Evolutionary conservation across 2,797 vertebrate genomes (phyloP), one percentile per base, ranked within the genome.

Genomic region (Eulemur albifrons): DNA sequence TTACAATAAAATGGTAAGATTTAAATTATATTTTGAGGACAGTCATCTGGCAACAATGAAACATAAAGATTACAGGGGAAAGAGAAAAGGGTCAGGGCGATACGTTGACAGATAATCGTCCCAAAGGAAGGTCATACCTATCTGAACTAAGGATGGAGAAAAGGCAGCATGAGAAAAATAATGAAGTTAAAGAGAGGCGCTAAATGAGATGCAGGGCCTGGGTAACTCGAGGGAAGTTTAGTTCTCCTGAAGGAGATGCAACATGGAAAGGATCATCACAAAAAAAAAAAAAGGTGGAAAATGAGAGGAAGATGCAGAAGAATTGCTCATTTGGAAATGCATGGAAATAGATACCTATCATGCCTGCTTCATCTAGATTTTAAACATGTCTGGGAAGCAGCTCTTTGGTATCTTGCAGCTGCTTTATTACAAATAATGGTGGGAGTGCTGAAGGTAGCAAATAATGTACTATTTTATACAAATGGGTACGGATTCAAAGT

Each of bases 401-500:
- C 38, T 86, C 17, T 80, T 70, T n/a, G 17, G 17, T 69, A 45
- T n/a, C 12, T 73, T 85, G n/a, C 23, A n/a, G 30, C 18, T 6
- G 59, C 50, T 76, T 90, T 72, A 81, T 65, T 77, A 81, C 30
- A 75, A 50, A 96, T 67, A 63, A 20, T 50, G 14, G 40, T 73
- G 48, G 10, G 84, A 59, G 67, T 72, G 35, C 6, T 61, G 25
- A 63, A 23, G 43, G 67, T 69, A 54, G n/a, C 59, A 84, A 63
- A 93, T 63, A 27, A 54, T 30, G 18, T 3, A 40, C 50, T 65
- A 14, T 54, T 90, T 35, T 65, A 48, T 67, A 52, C 61, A 61
- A 88, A 81, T 81, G 43, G 65, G 15, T 48, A 25, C 61, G n/a
- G n/a, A 88, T 81, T 73, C 75, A 72, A 94, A 88, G 69, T 86